phyloP scores from a whole-genome alignment of 2,888 invertebrate species.

The Hermaeophaga mercurialis region DNA sequence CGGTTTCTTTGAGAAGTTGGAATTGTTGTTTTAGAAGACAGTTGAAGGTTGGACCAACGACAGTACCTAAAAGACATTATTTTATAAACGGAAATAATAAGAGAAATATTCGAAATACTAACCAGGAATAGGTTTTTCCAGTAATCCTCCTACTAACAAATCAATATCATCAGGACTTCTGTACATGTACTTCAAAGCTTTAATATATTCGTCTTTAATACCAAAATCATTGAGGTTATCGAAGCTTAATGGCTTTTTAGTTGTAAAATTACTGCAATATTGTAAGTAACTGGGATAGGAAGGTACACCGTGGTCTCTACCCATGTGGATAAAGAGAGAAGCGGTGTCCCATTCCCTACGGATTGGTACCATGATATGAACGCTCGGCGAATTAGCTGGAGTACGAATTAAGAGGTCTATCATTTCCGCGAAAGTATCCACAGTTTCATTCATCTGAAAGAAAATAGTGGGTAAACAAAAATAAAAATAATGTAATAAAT shows the following conservation, averaged over 20 bases:
- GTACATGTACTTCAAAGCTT: slow-evolving; percentile 71
- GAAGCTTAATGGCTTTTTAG: slow-evolving; percentile 38
- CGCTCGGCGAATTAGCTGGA: slow-evolving; percentile 67
- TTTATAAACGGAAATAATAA: slow-evolving; percentile 62
- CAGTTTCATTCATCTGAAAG: slow-evolving; percentile 63
- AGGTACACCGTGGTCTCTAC: slow-evolving; percentile 81
- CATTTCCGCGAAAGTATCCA: slow-evolving; percentile 57
- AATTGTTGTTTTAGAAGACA: slow-evolving; percentile 87
- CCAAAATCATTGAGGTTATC: slow-evolving; percentile 65
- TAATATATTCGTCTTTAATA: slow-evolving; percentile 64
- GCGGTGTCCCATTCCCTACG: slow-evolving; percentile 58
- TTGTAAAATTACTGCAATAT: slow-evolving; percentile 63
- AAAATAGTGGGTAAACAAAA: not conserved
- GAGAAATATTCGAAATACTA: not conserved
- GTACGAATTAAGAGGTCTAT: slow-evolving; percentile 68
- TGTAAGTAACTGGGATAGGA: slow-evolving; percentile 72
- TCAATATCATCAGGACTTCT: slow-evolving; percentile 80
- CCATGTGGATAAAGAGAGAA: slow-evolving; percentile 65
- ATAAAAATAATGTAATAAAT: no score
- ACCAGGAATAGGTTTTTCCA: slow-evolving; percentile 74
- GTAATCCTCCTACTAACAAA: slow-evolving; percentile 79
- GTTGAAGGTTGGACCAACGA: slow-evolving; percentile 87
- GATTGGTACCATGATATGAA: slow-evolving; percentile 58
- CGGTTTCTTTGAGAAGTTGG: slow-evolving; percentile 79
- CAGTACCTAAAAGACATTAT: slow-evolving; percentile 74